Percentiles rank a stretch among this genome's conserved stretches.
These are phyloP conservation scores for Propsilocerus akamusi DNA, from an alignment of 1,140 invertebrate genomes.

Conservation along the genomic window DNA sequence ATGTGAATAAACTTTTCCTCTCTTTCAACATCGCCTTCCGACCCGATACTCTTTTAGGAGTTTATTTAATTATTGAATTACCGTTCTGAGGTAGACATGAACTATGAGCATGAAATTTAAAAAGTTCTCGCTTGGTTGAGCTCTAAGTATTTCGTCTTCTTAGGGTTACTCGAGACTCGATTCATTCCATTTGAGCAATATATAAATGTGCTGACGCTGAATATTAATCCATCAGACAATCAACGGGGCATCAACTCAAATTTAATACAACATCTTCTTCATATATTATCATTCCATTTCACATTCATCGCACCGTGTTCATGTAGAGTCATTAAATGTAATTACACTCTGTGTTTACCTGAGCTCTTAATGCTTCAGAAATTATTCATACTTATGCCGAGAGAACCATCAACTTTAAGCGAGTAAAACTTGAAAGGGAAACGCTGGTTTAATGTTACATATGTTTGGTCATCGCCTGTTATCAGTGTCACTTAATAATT, in stretches of 20 bases:
- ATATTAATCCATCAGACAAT: slow-evolving; percentile 2
- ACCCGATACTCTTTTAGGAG: not conserved
- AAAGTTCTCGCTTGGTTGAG: too few relatives aligned
- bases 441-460: too few relatives aligned
- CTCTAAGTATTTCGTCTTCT: too few relatives aligned
- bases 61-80: slow-evolving; percentile 3
- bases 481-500: not conserved
- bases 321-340: slow-evolving; percentile 3
- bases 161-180: too few relatives aligned
- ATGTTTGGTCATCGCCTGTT: too few relatives aligned
- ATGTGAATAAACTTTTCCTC: not conserved
- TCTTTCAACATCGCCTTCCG: not conserved
- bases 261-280: not conserved
- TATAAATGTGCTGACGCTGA: slow-evolving; percentile 2
- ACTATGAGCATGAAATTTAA: too few relatives aligned
- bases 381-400: too few relatives aligned
- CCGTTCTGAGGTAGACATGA: too few relatives aligned
- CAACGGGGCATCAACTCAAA: slow-evolving; percentile 1
- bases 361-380: not conserved
- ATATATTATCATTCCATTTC: not conserved
- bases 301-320: not conserved
- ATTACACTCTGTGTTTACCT: not conserved
- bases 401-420: too few relatives aligned
- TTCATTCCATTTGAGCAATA: too few relatives aligned
- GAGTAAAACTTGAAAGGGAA: too few relatives aligned